phyloP scores from a whole-genome alignment of 2,888 invertebrate species.

The Willowsia nigromaculata region DNA sequence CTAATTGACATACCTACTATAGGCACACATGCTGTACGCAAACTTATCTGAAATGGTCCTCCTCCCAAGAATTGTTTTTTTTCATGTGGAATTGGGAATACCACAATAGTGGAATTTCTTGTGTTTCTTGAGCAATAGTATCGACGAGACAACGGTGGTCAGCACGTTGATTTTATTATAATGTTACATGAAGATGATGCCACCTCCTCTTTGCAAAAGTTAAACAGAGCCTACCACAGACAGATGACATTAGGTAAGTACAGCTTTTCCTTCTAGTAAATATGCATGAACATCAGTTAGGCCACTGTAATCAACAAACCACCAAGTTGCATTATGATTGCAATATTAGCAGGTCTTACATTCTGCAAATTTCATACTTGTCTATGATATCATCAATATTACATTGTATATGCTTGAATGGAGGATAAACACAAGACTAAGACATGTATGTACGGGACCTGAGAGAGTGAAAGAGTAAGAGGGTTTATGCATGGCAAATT shows the following conservation, averaged over 20 bases:
- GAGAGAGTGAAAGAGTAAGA: slow-evolving; percentile 8
- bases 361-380: not conserved
- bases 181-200: slow-evolving; percentile 20
- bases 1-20: not conserved
- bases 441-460: not conserved
- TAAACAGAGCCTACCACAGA: not conserved
- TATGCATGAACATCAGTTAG: too few relatives aligned
- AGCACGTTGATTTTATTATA: not conserved
- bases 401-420: not conserved
- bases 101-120: slow-evolving; percentile 52
- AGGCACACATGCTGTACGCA: not conserved
- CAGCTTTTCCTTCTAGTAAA: not conserved
- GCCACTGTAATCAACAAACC: not conserved
- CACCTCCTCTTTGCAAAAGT: not conserved
- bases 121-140: slow-evolving; percentile 12
- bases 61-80: not conserved
- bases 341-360: not conserved
- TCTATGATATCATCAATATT: not conserved
- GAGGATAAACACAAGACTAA: not conserved
- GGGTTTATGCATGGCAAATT: slow-evolving; percentile 10
- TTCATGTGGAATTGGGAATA: slow-evolving; percentile 36
- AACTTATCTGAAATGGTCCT: not conserved
- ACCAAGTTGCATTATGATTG: not conserved
- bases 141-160: not conserved
- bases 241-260: not conserved